phyloP scores from a whole-genome alignment of 2,797 vertebrate species.

The Chromis chromis region DNA sequence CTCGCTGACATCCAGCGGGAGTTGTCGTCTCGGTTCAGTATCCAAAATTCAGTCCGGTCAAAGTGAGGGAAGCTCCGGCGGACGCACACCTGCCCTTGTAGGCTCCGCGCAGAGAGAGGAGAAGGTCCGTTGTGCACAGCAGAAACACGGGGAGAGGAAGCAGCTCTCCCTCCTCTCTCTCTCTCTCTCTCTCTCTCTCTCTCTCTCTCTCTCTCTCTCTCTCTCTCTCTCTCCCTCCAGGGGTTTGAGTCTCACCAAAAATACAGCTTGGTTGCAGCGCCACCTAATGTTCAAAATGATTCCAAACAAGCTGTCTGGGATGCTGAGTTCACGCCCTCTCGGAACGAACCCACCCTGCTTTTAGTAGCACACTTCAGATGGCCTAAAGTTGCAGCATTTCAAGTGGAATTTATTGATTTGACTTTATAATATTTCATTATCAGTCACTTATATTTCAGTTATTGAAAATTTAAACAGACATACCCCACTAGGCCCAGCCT shows the following conservation, averaged over 20 bases:
- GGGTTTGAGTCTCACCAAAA: constrained; percentile 35
- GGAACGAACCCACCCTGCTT: neutral
- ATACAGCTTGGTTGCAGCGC: constrained; percentile 61
- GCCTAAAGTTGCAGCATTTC: neutral
- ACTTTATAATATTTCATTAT: neutral
- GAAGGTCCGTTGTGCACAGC: constrained; percentile 38
- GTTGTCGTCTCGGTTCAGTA: constrained; percentile 29
- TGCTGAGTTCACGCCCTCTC: neutral
- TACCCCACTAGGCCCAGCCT: neutral
- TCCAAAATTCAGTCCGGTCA: constrained; percentile 33
- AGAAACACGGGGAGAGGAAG: constrained; percentile 27
- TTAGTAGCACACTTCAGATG: no score
- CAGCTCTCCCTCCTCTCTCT: constrained; percentile 41
- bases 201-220: constrained; percentile 38
- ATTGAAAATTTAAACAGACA: no score
- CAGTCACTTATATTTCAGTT: neutral
- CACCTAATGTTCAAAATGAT: constrained; percentile 51
- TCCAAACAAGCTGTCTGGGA: neutral
- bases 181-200: constrained; percentile 38
- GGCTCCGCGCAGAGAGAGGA: constrained; percentile 45
- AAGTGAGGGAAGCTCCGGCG: constrained; percentile 40
- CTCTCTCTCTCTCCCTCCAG: constrained; percentile 42
- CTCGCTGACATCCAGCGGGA: constrained; percentile 36
- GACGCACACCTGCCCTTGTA: constrained; percentile 69
- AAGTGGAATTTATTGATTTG: neutral